Evolutionary conservation across 2,888 invertebrate genomes (phyloP).

Genomic region (Heliconius aoede): DNA sequence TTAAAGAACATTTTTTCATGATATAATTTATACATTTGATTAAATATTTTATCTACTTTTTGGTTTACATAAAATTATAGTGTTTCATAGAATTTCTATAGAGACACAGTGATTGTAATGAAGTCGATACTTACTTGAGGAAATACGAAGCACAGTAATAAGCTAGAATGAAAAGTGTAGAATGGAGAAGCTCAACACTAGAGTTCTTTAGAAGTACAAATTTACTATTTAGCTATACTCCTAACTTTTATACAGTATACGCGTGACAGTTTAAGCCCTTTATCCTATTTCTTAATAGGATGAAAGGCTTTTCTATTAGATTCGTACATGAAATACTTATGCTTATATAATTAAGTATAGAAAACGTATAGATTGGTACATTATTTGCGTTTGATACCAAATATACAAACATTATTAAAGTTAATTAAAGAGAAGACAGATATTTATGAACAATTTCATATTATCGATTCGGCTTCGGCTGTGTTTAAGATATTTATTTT

Average conservation of each 20-base stretch:
- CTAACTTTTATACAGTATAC: background rate
- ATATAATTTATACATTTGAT: background rate
- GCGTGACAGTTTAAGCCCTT: conserved; percentile 7
- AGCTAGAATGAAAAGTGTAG: too few relatives aligned
- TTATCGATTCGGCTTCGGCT: too few relatives aligned
- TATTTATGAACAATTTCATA: too few relatives aligned
- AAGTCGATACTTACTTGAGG: background rate
- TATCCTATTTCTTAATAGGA: conserved; percentile 12
- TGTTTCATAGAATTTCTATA: too few relatives aligned
- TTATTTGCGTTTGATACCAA: background rate
- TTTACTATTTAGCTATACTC: background rate
- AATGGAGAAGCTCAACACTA: too few relatives aligned
- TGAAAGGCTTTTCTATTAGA: conserved; percentile 5
- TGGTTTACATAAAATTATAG: too few relatives aligned
- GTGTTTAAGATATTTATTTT: too few relatives aligned
- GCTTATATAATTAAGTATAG: background rate
- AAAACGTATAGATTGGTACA: background rate
- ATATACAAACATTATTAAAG: background rate
- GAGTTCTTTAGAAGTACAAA: too few relatives aligned
- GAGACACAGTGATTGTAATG: too few relatives aligned
- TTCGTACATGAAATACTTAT: background rate
- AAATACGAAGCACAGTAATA: background rate
- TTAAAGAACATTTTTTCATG: background rate
- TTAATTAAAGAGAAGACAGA: too few relatives aligned
- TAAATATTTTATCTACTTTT: too few relatives aligned